Percentiles rank a stretch among this genome's conserved stretches.
Evolutionary conservation across 2,797 vertebrate genomes (phyloP).

Genomic region (Galaxias olidus): DNA sequence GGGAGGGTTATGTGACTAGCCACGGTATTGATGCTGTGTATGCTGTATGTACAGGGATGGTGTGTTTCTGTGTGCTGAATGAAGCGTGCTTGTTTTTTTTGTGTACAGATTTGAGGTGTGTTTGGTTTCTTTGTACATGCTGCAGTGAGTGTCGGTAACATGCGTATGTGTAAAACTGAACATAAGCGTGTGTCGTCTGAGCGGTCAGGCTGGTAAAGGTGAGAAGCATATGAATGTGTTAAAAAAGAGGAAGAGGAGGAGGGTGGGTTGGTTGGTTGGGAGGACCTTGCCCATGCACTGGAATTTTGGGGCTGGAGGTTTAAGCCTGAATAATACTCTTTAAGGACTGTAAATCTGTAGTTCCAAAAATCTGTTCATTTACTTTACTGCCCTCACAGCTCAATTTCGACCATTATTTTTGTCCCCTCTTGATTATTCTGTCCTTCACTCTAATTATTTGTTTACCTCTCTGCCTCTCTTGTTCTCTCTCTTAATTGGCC

Average conservation of each 20-base stretch:
- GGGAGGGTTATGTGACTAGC: conserved; percentile 39
- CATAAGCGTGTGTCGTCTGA: conserved; percentile 41
- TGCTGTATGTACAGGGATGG: conserved; percentile 71
- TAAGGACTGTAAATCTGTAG: conserved; percentile 90
- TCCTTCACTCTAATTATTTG: conserved; percentile 44
- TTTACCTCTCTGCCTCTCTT: conserved; percentile 52
- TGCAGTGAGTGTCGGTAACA: conserved; percentile 33
- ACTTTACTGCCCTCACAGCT: conserved; percentile 46
- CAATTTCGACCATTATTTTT: conserved; percentile 24
- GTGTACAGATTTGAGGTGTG: conserved; percentile 72
- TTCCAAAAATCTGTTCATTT: conserved; percentile 66
- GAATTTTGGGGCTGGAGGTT: conserved; percentile 79
- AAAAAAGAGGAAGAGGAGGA: conserved; percentile 51
- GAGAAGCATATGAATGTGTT: conserved; percentile 90
- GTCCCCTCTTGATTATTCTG: conserved; percentile 56
- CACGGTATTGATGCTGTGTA: conserved; percentile 11
- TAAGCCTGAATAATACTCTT: conserved; percentile 63
- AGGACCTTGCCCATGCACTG: conserved; percentile 85
- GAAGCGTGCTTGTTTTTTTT: conserved; percentile 73
- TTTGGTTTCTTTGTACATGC: conserved; percentile 75
- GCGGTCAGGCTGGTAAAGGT: conserved; percentile 69
- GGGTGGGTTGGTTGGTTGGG: conserved; percentile 65
- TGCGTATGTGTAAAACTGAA: conserved; percentile 38
- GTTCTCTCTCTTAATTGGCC: conserved; percentile 86
- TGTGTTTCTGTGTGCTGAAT: conserved; percentile 70